Evolutionary conservation across 2,888 invertebrate species (phyloP).

Genomic region (Nymphalis polychloros): DNA sequence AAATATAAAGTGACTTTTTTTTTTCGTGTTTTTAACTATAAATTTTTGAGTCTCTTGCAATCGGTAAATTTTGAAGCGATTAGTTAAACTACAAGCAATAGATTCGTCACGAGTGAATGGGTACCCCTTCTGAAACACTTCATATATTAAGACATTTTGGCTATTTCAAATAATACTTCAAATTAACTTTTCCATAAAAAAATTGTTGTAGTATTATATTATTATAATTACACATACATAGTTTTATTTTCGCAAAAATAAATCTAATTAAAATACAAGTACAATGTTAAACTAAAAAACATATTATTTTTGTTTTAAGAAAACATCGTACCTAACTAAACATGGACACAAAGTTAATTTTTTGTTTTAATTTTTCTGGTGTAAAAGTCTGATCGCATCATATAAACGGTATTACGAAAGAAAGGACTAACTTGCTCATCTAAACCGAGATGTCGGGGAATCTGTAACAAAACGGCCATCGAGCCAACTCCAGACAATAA

Average conservation of each 20-base stretch:
- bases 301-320: too few species aligned
- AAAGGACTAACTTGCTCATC: constrained; percentile 69
- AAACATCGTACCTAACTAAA: too few species aligned
- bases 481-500: constrained; percentile 76
- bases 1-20: neutral
- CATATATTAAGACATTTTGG: constrained; percentile 39
- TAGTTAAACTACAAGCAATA: constrained; percentile 74
- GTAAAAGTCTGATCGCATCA: constrained; percentile 41
- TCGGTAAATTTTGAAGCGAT: constrained; percentile 79
- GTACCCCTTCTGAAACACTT: constrained; percentile 67
- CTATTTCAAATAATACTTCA: neutral
- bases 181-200: too few species aligned
- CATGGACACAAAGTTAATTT: neutral
- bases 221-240: neutral
- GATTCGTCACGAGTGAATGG: constrained; percentile 78
- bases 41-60: constrained; percentile 62
- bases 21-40: constrained; percentile 37
- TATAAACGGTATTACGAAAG: constrained; percentile 51
- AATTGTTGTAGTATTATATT: too few species aligned
- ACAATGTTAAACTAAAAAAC: neutral
- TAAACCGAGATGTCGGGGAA: constrained; percentile 66
- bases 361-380: neutral
- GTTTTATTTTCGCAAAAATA: neutral
- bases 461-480: constrained; percentile 71
- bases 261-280: too few species aligned